Base-by-base conservation (phyloP, 1,140 invertebrate species). In the Drosophila rhopaloa region DNA sequence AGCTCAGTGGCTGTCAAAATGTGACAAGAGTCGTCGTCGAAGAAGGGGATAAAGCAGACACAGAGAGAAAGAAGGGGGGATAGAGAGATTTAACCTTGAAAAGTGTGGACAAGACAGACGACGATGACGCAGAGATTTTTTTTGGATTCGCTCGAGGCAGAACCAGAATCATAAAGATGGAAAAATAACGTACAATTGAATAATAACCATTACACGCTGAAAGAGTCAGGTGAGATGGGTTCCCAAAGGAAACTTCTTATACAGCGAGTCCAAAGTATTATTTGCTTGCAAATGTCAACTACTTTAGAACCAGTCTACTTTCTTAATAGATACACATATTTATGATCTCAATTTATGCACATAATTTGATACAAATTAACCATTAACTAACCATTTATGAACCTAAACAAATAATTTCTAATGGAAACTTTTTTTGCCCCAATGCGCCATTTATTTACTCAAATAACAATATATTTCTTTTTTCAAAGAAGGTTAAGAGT, bases 51-150 rank as follows among this genome's bases (percentile, higher is more conserved):
- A 60, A 35, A 35, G 37, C n/a, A 41, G 32, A 56, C 19, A 51
- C 9, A 37, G n/a, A 37, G 46, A 44, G 3, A 51, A 14, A 75
- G 53, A 50, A 66, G 44, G 11, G 73, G 53, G 54, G 43, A 47
- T 38, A 67, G 24, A 44, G 43, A 58, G 54, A 67, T 67, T 76
- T 76, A 76, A 76, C 73, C 73, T 76, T 76, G 73, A 76, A 76
- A 76, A 67, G 24, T 65, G 71, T 58, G 73, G 61, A 47, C 59
- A 75, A 44, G 60, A 65, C 53, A 63, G 58, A 16, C 44, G 55
- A 46, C 46, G 24, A 76, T 55, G 46, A 63, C 44, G 47, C 53
- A 54, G 19, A 44, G 46, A 41, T 63, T 63, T 61, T 62, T 57
- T 57, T 54, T 2, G 62, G 50, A 37, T 70, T 40, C 13, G 44